Base-by-base conservation (phyloP, 2,888 invertebrate species). In the Deilephila elpenor region DNA sequence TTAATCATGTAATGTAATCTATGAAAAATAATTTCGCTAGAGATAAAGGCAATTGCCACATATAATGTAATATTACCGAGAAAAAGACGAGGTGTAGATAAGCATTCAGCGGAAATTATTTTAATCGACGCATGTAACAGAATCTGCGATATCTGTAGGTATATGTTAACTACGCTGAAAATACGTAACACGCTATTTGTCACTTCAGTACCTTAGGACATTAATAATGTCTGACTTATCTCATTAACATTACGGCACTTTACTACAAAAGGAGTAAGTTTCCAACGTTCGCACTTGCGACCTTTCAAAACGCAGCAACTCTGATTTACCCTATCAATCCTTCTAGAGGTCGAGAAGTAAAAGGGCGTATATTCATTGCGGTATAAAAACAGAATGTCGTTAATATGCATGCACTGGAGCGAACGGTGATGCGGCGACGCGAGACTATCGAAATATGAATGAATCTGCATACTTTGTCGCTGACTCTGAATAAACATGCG, bases 391-490 rank as follows among this genome's bases (percentile, higher is more conserved):
- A 44, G 56, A 56, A n/a, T 56, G 56, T 56, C n/a, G n/a, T 56
- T 56, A 56, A 56, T 56, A 56, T 56, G 56, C 56, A 56, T 19
- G 2, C 44, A 44, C 44, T 44, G 11, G 44, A 44, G 56, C 56
- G 17, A 17, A n/a, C 56, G 1, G 56, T 56, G 56, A 19, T 5
- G 17, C n/a, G 56, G 19, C 56, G 56, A 56, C 56, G 56, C 56
- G 56, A 56, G n/a, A n/a, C 56, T 56, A 56, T 56, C 19, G 56
- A 56, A 56, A 56, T 56, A 56, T 56, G 56, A 56, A 56, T 56
- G 56, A 17, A 56, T 56, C 56, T 56, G 56, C 56, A 56, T 56
- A 56, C 56, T 56, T 56, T 56, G 56, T 56, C 5, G n/a, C n/a
- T 7, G 56, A 19, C 5, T n/a, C 17, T 56, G 56, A 56, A 56